Evolutionary conservation across 2,797 vertebrate species (phyloP).

Genomic region (Chloroceryle inda): DNA sequence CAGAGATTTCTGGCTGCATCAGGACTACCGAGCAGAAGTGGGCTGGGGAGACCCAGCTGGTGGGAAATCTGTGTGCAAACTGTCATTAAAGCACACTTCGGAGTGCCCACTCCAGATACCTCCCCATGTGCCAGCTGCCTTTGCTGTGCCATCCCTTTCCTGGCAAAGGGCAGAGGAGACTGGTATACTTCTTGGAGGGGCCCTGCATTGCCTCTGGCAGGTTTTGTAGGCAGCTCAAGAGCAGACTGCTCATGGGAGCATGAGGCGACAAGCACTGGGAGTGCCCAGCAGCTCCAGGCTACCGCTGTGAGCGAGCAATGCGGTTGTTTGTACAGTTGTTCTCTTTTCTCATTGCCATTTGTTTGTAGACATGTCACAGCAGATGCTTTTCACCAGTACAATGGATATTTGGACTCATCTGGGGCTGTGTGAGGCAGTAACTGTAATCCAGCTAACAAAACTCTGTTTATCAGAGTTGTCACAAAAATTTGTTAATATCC

Average conservation of each 20-base stretch:
- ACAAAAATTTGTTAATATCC: background rate
- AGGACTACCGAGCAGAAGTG: background rate
- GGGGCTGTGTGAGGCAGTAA: background rate
- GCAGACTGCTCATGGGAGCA: background rate
- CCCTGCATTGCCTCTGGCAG: background rate
- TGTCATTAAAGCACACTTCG: background rate
- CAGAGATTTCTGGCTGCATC: background rate
- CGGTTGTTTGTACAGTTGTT: conserved; percentile 42
- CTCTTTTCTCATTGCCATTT: background rate
- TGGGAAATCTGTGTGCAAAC: background rate
- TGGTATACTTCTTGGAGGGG: background rate
- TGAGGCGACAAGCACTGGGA: conserved; percentile 38
- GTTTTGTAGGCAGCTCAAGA: background rate
- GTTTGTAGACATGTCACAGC: conserved; percentile 47
- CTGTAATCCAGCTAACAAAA: conserved; percentile 30
- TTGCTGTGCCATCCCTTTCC: background rate
- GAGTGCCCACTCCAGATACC: background rate
- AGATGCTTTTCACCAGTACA: conserved; percentile 23
- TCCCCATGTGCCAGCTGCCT: background rate
- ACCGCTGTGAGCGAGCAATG: rapidly evolving
- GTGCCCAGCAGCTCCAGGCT: conserved; percentile 37
- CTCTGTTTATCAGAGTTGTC: background rate
- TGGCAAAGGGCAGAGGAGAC: background rate
- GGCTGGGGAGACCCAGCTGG: background rate
- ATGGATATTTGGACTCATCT: background rate